Evolutionary conservation across 2,113 vertebrate species (phyloP).

Genomic region (Glaucomys volans): DNA sequence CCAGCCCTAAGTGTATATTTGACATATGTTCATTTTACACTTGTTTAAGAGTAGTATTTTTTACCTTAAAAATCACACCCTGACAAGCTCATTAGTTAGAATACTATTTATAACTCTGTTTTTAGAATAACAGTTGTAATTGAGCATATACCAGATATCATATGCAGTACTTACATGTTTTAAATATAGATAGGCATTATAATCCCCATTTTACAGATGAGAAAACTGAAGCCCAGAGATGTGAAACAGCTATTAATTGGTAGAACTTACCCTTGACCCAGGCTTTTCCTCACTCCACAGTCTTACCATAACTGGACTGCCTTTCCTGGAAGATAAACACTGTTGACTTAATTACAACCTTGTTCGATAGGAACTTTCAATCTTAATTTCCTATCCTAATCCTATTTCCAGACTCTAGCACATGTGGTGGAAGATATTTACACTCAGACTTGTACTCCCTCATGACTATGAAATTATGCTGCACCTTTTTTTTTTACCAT

Average conservation of each 20-base stretch:
- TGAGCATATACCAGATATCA: not conserved
- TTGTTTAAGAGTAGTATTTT: not conserved
- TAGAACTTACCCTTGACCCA: not conserved
- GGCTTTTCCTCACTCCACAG: not conserved
- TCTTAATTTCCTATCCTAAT: conserved; percentile 46
- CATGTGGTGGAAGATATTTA: conserved; percentile 1
- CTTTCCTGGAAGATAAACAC: not conserved
- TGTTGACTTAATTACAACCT: not conserved
- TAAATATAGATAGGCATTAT: not conserved
- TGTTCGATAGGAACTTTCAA: conserved; percentile 2
- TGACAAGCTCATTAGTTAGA: not conserved
- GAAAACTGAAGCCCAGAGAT: not conserved
- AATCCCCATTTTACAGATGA: not conserved
- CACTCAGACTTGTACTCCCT: not conserved
- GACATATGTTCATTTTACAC: not conserved
- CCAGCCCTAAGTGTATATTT: not conserved
- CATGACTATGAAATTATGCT: conserved; percentile 32
- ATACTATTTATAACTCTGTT: not conserved
- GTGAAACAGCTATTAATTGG: not conserved
- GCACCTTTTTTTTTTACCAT: not conserved
- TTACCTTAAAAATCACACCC: not conserved
- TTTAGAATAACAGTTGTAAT: not conserved
- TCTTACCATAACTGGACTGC: not conserved
- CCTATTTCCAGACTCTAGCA: not conserved
- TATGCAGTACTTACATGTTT: not conserved